A percentile compares a stretch with the other conserved stretches of the same genome.
phyloP scores from a whole-genome alignment of 2,113 vertebrate species.

The Numida meleagris region DNA sequence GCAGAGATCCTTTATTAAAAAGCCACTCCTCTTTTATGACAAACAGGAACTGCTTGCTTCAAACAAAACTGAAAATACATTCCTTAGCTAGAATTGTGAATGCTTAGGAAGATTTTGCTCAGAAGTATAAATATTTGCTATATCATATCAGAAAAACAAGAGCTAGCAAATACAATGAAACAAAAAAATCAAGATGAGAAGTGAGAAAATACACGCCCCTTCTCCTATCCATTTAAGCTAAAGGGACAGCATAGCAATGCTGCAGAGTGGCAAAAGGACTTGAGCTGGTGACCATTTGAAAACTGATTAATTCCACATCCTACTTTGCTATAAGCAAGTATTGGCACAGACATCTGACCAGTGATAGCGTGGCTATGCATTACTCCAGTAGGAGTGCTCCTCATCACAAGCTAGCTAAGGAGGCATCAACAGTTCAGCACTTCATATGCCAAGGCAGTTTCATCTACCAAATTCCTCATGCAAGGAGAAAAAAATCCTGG shows the following conservation, averaged over 20 bases:
- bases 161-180: neutral
- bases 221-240: neutral
- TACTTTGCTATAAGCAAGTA: neutral
- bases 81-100: neutral
- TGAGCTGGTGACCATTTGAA: neutral
- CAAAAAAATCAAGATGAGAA: neutral
- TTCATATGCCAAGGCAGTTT: neutral
- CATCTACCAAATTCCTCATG: neutral
- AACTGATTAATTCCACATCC: neutral
- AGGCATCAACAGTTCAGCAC: neutral
- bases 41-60: conserved; percentile 7
- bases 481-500: neutral
- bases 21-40: neutral
- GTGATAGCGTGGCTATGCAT: neutral
- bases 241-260: neutral
- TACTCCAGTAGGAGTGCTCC: neutral
- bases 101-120: neutral
- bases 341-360: neutral
- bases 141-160: neutral
- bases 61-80: neutral
- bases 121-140: neutral
- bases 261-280: neutral
- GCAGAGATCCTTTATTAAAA: conserved; percentile 32
- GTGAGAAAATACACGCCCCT: neutral
- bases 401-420: neutral